Percentiles rank a stretch among this genome's conserved stretches.
Conservation (phyloP, 2,888 invertebrate species). For the Pristionchus entomophagus region DNA sequence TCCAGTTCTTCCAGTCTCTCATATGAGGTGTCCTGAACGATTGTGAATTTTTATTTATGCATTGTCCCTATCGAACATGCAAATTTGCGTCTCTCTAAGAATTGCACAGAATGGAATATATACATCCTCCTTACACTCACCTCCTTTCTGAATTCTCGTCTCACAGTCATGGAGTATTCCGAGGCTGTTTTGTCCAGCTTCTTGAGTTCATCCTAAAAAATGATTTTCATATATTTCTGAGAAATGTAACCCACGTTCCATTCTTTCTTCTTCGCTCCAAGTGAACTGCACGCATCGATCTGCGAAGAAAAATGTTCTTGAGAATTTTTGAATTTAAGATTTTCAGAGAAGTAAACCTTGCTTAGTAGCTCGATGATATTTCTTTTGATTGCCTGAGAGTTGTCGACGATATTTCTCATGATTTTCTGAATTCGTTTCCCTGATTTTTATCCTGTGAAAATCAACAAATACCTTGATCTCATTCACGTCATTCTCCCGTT, state of each 20-base stretch:
- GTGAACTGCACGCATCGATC: neutral
- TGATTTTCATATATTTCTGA: too few relatives aligned
- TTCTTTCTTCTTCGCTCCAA: neutral
- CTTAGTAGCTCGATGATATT: neutral
- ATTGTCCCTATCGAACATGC: too few relatives aligned
- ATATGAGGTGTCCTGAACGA: neutral
- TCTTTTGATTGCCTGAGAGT: neutral
- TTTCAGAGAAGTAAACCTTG: neutral
- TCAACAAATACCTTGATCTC: neutral
- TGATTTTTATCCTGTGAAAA: neutral
- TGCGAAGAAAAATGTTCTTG: neutral
- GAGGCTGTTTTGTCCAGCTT: neutral
- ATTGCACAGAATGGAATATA: too few relatives aligned
- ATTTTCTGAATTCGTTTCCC: too few relatives aligned
- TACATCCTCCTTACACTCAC: too few relatives aligned
- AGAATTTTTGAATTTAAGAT: neutral
- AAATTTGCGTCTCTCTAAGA: too few relatives aligned
- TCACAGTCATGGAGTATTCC: neutral
- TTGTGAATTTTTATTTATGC: neutral
- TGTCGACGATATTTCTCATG: neutral
- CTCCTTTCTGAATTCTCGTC: neutral
- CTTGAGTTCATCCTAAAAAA: neutral
- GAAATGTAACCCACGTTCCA: neutral
- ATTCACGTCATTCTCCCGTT: too few relatives aligned
- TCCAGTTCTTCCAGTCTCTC: neutral